Evolutionary conservation across 1,140 invertebrate genomes (phyloP).

Genomic region (Samia ricini): DNA sequence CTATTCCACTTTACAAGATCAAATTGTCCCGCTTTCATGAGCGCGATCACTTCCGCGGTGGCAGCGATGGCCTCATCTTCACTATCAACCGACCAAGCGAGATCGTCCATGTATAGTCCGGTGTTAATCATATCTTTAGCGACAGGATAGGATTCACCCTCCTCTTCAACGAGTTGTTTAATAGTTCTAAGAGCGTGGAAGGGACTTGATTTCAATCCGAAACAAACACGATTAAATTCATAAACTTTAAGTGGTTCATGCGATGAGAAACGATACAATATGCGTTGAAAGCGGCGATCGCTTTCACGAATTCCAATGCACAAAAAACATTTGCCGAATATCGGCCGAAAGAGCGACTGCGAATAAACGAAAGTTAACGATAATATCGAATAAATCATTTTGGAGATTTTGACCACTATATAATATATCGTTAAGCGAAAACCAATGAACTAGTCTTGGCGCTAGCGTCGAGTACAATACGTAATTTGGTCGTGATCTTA

Average conservation of each 20-base stretch:
- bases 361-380: slow-evolving; percentile 34
- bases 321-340: slow-evolving; percentile 23
- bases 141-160: background rate
- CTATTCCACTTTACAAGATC: slow-evolving; percentile 27
- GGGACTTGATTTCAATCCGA: too few species aligned
- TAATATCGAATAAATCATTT: slow-evolving; percentile 14
- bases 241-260: slow-evolving; percentile 25
- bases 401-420: slow-evolving; percentile 23
- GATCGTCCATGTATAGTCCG: slow-evolving; percentile 20
- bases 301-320: slow-evolving; percentile 16
- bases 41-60: slow-evolving; percentile 5
- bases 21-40: slow-evolving; percentile 7
- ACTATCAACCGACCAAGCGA: background rate
- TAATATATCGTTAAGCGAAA: slow-evolving; percentile 26
- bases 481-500: background rate
- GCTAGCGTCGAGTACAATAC: background rate
- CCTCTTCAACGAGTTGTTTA: background rate
- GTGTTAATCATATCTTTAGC: background rate
- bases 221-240: slow-evolving; percentile 44
- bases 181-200: slow-evolving; percentile 32
- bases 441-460: slow-evolving; percentile 9
- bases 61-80: slow-evolving; percentile 4
- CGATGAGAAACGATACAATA: slow-evolving; percentile 32
- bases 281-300: slow-evolving; percentile 9
- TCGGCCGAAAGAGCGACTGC: slow-evolving; percentile 11